These are phyloP conservation scores for Cyanistes caeruleus DNA, from an alignment of 2,113 vertebrate species.

Conservation along the genomic window DNA sequence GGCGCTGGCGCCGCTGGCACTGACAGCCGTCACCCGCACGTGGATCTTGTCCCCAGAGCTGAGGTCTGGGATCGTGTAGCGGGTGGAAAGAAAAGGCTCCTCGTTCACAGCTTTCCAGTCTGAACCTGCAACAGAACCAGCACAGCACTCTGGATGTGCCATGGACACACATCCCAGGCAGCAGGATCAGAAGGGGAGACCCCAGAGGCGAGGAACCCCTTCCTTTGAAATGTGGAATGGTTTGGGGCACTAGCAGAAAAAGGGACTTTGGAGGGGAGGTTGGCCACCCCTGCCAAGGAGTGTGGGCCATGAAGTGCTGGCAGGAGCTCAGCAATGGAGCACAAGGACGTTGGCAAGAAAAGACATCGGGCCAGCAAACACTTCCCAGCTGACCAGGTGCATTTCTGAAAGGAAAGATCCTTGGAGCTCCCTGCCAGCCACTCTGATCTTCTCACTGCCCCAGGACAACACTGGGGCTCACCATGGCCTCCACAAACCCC, in stretches of 20 bases:
- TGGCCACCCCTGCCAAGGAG: neutral
- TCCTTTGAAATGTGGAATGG: neutral
- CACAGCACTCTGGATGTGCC: neutral
- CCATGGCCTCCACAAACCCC: neutral
- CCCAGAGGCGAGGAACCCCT: neutral
- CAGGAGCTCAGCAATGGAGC: neutral
- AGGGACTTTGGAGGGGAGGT: neutral
- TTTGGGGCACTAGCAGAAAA: neutral
- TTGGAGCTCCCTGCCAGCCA: neutral
- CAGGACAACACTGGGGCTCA: neutral
- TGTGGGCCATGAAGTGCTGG: neutral
- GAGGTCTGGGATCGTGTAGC: constrained; percentile 79
- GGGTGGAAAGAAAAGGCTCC: constrained; percentile 78
- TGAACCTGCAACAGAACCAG: constrained; percentile 67
- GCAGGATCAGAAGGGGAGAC: neutral
- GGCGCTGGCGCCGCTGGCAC: constrained; percentile 72
- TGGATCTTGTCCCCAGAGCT: constrained; percentile 80
- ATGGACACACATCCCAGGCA: fast-evolving
- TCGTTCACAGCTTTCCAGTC: constrained; percentile 83
- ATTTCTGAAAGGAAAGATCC: neutral
- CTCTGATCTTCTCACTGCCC: neutral
- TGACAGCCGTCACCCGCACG: constrained; percentile 82
- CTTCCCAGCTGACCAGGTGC: neutral
- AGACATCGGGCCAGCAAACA: neutral
- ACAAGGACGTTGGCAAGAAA: neutral